Percentiles rank a stretch among this genome's conserved stretches.
These are phyloP conservation scores for Pygoscelis adeliae DNA, from an alignment of 2,113 vertebrate species.

Conservation along the genomic window DNA sequence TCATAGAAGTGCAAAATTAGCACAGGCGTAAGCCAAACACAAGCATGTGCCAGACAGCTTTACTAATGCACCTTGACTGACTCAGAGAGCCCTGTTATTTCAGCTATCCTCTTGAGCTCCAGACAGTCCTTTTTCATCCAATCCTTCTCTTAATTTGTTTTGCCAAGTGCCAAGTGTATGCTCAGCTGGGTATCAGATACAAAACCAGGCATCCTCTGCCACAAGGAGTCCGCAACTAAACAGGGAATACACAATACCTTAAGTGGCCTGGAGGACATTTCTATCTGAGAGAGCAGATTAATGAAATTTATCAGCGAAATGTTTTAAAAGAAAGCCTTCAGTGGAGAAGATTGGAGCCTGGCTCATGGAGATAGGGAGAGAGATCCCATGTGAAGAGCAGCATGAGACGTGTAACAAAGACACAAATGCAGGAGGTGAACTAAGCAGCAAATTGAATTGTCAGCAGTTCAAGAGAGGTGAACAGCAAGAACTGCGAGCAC, in stretches of 20 bases:
- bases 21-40: background rate
- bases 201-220: constrained; percentile 28
- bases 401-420: background rate
- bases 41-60: constrained; percentile 17
- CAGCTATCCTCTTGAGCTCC: constrained; percentile 15
- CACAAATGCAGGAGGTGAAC: background rate
- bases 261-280: constrained; percentile 4
- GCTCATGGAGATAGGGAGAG: constrained; percentile 21
- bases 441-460: background rate
- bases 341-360: constrained; percentile 8
- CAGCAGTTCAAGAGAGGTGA: constrained; percentile 26
- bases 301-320: background rate
- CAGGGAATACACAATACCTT: background rate
- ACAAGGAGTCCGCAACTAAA: background rate
- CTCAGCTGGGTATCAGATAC: constrained; percentile 28
- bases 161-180: constrained; percentile 6
- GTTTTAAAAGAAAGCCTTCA: constrained; percentile 1
- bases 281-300: constrained; percentile 21
- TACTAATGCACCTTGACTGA: constrained; percentile 47
- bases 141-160: constrained; percentile 6
- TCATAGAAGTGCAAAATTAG: constrained; percentile 4
- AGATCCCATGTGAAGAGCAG: constrained; percentile 17
- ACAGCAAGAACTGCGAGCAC: background rate
- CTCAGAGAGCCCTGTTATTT: background rate
- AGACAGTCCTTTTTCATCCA: background rate